Percentiles rank a stretch among this genome's conserved stretches.
These are phyloP conservation scores for Calephelis perditalis DNA, from an alignment of 2,888 invertebrate genomes.

Conservation along the genomic window DNA sequence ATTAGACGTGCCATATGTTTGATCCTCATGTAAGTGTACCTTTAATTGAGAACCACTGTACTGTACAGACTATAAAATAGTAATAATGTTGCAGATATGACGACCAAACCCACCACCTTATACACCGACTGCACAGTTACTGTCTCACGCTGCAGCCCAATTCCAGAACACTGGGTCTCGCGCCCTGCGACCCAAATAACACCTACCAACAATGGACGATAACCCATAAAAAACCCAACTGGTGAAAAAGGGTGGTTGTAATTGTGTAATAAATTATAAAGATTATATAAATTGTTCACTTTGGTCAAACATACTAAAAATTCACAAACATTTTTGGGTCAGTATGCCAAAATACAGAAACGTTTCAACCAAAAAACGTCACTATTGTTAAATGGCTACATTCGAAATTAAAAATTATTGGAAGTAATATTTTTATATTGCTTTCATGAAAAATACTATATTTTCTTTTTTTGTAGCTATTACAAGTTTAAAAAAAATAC, in stretches of 20 bases:
- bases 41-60: no score
- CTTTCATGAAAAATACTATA: no score
- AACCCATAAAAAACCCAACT: slow-evolving; percentile 52
- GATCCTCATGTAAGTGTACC: no score
- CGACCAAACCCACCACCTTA: slow-evolving; percentile 83
- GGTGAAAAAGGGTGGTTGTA: slow-evolving; percentile 40
- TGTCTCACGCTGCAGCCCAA: slow-evolving; percentile 92
- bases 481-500: neutral
- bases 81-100: slow-evolving; percentile 78
- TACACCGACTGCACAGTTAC: slow-evolving; percentile 87
- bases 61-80: no score
- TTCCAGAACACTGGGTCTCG: slow-evolving; percentile 85
- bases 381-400: no score
- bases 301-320: slow-evolving; percentile 6
- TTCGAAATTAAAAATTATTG: no score
- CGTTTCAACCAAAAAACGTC: no score
- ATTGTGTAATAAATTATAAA: neutral
- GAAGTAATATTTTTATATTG: no score
- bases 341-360: no score
- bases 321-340: no score
- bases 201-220: slow-evolving; percentile 94
- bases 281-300: slow-evolving; percentile 2
- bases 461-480: no score
- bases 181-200: slow-evolving; percentile 91
- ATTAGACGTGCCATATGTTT: no score